Percentiles rank a stretch among this genome's conserved stretches.
phyloP scores from a whole-genome alignment of 2,888 invertebrate species.

The Agriotes lineatus region DNA sequence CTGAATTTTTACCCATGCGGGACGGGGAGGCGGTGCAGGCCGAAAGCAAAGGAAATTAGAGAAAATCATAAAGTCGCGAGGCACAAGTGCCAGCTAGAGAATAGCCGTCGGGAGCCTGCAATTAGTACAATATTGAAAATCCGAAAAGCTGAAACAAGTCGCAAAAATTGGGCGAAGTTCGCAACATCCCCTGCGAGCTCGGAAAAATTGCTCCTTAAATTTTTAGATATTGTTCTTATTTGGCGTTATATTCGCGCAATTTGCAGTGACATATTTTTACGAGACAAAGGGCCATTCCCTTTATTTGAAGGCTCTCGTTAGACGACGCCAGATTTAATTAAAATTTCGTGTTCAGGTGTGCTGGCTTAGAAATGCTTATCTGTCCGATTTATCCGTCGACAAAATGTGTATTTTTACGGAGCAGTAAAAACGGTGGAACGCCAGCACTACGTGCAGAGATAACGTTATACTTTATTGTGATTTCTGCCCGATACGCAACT shows the following conservation, averaged over 20 bases:
- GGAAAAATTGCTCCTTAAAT: background rate
- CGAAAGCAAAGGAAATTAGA: slow-evolving; percentile 16
- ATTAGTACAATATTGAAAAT: slow-evolving; percentile 29
- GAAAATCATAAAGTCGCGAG: slow-evolving; percentile 20
- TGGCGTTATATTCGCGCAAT: background rate
- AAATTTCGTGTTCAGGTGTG: slow-evolving; percentile 28
- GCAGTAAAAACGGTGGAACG: slow-evolving; percentile 54
- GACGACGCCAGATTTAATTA: slow-evolving; percentile 13
- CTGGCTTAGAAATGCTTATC: slow-evolving; percentile 53
- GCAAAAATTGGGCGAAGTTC: background rate
- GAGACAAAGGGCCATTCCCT: background rate
- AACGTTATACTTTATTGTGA: slow-evolving; percentile 57
- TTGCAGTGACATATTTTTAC: background rate
- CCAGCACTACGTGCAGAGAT: slow-evolving; percentile 54
- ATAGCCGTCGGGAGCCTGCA: slow-evolving; percentile 15
- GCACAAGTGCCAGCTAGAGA: slow-evolving; percentile 20
- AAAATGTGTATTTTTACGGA: slow-evolving; percentile 58
- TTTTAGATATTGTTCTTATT: background rate
- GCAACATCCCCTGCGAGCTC: background rate
- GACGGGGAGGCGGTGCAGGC: too few relatives aligned
- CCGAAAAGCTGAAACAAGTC: slow-evolving; percentile 20
- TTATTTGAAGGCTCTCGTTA: background rate
- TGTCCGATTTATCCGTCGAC: slow-evolving; percentile 58
- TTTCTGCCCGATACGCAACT: slow-evolving; percentile 51
- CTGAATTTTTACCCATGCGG: too few relatives aligned